Evolutionary conservation across 2,797 vertebrate species (phyloP).

Genomic region (Danio choprae): DNA sequence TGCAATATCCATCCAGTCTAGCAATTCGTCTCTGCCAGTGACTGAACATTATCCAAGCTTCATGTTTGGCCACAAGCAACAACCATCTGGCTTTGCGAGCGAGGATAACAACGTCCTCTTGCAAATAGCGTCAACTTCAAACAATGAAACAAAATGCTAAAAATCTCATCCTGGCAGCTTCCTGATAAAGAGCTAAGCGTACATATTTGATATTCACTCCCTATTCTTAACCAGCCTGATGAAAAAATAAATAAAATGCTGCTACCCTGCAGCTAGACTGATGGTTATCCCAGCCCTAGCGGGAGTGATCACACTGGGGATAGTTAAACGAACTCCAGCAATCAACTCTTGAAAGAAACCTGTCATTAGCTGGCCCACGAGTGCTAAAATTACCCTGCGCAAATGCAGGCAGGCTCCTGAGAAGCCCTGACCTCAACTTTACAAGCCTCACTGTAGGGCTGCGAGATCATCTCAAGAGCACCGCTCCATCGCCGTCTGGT

Average conservation of each 20-base stretch:
- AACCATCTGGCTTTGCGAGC: conserved; percentile 81
- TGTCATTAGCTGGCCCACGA: conserved; percentile 45
- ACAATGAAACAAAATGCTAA: conserved; percentile 72
- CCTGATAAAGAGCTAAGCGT: conserved; percentile 45
- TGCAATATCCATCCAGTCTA: conserved; percentile 80
- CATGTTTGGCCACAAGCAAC: conserved; percentile 80
- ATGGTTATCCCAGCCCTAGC: conserved; percentile 43
- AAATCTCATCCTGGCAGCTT: conserved; percentile 69
- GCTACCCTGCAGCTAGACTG: conserved; percentile 30
- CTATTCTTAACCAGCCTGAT: conserved; percentile 18
- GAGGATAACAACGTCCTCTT: conserved; percentile 77
- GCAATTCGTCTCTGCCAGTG: conserved; percentile 72
- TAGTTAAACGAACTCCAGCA: conserved; percentile 46
- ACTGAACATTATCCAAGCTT: conserved; percentile 79
- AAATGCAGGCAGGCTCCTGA: conserved; percentile 33
- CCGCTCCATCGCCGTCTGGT: conserved; percentile 30
- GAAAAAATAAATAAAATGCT: conserved; percentile 19
- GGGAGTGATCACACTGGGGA: conserved; percentile 45
- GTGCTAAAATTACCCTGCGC: conserved; percentile 41
- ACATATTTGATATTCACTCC: conserved; percentile 33
- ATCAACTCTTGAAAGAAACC: conserved; percentile 46
- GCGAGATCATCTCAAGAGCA: conserved; percentile 26
- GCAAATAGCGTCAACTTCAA: conserved; percentile 78
- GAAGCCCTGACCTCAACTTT: conserved; percentile 43
- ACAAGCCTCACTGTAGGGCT: conserved; percentile 36